Percentiles rank a stretch among this genome's conserved stretches.
Conservation (phyloP, 2,888 invertebrate genomes). For the Pomacea canaliculata region DNA sequence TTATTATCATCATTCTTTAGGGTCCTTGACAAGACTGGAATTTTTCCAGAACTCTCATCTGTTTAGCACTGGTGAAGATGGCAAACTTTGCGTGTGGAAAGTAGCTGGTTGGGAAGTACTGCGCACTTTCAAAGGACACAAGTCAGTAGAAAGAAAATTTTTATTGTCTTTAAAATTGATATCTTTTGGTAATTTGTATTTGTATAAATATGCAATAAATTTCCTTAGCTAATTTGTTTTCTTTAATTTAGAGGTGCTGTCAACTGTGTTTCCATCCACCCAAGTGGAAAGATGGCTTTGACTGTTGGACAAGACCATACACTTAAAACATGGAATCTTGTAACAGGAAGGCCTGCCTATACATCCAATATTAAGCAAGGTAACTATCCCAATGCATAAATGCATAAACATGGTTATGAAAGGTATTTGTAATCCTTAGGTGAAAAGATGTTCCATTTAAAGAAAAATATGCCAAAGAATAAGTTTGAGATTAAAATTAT, state of each 20-base stretch:
- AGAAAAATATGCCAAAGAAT: too few relatives aligned
- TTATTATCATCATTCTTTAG: slow-evolving; percentile 61
- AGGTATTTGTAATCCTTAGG: too few relatives aligned
- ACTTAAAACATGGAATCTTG: slow-evolving; percentile 89
- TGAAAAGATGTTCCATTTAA: too few relatives aligned
- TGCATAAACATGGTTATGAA: neutral
- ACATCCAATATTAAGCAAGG: slow-evolving; percentile 85
- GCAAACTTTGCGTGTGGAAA: slow-evolving; percentile 84
- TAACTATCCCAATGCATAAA: slow-evolving; percentile 24
- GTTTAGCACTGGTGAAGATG: slow-evolving; percentile 87
- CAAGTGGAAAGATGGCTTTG: slow-evolving; percentile 88
- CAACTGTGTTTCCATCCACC: slow-evolving; percentile 84
- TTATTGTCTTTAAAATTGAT: neutral
- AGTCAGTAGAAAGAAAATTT: slow-evolving; percentile 72
- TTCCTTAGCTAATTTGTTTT: neutral
- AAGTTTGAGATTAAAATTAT: too few relatives aligned
- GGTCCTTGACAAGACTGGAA: slow-evolving; percentile 82
- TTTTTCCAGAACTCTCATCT: slow-evolving; percentile 83
- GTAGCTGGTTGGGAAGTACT: slow-evolving; percentile 89
- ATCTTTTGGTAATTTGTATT: neutral
- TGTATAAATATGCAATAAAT: neutral
- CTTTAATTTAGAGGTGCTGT: slow-evolving; percentile 70
- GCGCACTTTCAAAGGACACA: slow-evolving; percentile 82
- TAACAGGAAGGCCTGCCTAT: slow-evolving; percentile 91
- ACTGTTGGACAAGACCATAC: slow-evolving; percentile 88